Evolutionary conservation across 37 sponge, comb jelly and placozoan species (phyloP), one percentile per base, ranked within the genome.

Genomic region (Corticium candelabrum): DNA sequence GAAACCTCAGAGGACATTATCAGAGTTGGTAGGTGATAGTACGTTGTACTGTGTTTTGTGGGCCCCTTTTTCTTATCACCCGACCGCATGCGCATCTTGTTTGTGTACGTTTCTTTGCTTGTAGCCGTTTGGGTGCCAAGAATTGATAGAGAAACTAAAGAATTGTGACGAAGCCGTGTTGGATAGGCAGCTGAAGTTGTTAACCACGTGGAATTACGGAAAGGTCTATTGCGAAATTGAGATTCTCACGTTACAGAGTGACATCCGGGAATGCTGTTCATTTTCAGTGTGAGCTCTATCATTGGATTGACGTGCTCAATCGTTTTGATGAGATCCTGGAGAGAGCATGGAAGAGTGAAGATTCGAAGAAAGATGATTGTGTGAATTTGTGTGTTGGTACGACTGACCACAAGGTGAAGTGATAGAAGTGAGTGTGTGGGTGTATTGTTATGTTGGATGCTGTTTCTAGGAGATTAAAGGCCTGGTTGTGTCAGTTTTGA

Each of bases 231-330:
- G 1, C 27, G 1, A 3, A 1, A n/a, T 2, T 38, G 80, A 76
- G 33, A 50, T n/a, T n/a, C n/a, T n/a, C n/a, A n/a, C n/a, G 68
- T n/a, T 40, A 80, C 3, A n/a, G 5, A 37, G 31, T 77, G 74
- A 5, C 5, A 80, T 39, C 41, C 37, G 34, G 15, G 27, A 32
- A 78, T 38, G 34, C 7, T 2, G 4, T 39, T 82, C 38, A 2
- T 80, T 77, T 50, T 0, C 77, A 97, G 98, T 89, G 98, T 83
- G 98, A 97, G 74, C 76, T 97, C 77, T 97, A 93, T 76, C 94
- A 97, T 82, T 97, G 98, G 98, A 82, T 93, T 37, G 94, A 91
- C 31, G 91, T 93, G 15, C 81, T 97, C 83, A 86, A 97, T 84
- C 76, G 89, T 38, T 93, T 97, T 78, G 98, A 97, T 68, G 80